These are phyloP conservation scores for Ursus arctos DNA, from an alignment of 2,113 vertebrate species.

Conservation along the genomic window DNA sequence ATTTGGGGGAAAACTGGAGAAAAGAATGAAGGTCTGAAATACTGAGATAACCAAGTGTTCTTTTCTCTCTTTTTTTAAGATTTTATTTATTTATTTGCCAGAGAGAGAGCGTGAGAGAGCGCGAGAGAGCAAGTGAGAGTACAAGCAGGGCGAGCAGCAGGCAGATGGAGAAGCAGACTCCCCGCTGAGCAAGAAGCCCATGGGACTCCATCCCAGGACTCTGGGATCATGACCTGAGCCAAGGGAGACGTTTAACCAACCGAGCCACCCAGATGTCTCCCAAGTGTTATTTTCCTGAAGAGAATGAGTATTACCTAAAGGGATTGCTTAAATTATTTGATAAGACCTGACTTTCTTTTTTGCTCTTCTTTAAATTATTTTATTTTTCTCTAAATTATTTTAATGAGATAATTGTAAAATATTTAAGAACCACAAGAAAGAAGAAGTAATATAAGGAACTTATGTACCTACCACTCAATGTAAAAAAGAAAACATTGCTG, in stretches of 20 bases:
- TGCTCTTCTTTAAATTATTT: neutral
- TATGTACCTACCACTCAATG: neutral
- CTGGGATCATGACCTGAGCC: too few relatives aligned
- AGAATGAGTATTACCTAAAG: neutral
- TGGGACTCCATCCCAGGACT: neutral
- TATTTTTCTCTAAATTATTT: neutral
- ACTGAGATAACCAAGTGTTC: neutral
- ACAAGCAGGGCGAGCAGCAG: neutral
- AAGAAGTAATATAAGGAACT: neutral
- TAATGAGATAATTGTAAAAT: neutral
- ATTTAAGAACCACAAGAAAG: constrained; percentile 35
- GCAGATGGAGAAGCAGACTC: neutral
- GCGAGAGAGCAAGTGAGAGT: too few relatives aligned
- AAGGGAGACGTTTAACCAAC: neutral
- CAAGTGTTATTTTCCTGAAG: neutral
- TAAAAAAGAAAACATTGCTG: neutral
- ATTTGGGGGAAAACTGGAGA: neutral
- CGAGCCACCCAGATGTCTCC: neutral
- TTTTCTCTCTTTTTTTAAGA: neutral
- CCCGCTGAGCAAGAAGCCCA: neutral
- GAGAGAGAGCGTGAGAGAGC: too few relatives aligned
- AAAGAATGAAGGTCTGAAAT: neutral
- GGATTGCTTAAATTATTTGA: constrained; percentile 29
- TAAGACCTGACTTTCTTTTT: neutral
- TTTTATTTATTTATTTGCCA: neutral